phyloP scores from a whole-genome alignment of 2,888 invertebrate species.

The Girardia tigrina region DNA sequence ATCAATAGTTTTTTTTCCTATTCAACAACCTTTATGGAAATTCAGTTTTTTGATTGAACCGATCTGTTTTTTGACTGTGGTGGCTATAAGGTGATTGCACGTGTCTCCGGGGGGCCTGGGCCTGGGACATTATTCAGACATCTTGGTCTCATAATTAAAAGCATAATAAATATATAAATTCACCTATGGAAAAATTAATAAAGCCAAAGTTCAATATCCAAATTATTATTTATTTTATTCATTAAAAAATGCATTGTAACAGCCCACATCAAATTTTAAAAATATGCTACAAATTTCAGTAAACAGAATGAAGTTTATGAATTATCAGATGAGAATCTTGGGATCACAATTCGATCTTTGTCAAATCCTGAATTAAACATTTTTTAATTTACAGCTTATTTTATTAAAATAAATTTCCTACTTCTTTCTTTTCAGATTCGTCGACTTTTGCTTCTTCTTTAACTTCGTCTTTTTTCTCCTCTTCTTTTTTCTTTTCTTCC shows the following conservation, averaged over 20 bases:
- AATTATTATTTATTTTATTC: too few relatives aligned
- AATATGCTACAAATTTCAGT: not conserved
- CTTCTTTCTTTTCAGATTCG: not conserved
- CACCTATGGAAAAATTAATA: too few relatives aligned
- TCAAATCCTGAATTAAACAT: not conserved
- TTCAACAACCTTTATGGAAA: too few relatives aligned
- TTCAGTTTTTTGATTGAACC: too few relatives aligned
- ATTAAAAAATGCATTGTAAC: slow-evolving; percentile 11
- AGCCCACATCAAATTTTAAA: slow-evolving; percentile 14
- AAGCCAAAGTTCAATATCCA: too few relatives aligned
- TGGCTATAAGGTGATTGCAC: too few relatives aligned
- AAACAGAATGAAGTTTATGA: not conserved
- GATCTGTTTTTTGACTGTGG: too few relatives aligned
- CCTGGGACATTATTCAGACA: too few relatives aligned
- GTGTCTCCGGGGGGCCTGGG: too few relatives aligned
- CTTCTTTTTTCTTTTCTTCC: slow-evolving; percentile 43
- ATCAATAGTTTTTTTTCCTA: too few relatives aligned
- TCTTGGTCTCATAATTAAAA: too few relatives aligned
- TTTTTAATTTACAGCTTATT: not conserved
- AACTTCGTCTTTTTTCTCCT: not conserved
- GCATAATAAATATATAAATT: too few relatives aligned
- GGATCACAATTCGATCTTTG: not conserved
- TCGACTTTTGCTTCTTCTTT: slow-evolving; percentile 26
- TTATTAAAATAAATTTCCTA: not conserved
- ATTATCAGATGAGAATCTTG: not conserved